Evolutionary conservation across 2,888 invertebrate species (phyloP).

Genomic region (Volucella bombylans): DNA sequence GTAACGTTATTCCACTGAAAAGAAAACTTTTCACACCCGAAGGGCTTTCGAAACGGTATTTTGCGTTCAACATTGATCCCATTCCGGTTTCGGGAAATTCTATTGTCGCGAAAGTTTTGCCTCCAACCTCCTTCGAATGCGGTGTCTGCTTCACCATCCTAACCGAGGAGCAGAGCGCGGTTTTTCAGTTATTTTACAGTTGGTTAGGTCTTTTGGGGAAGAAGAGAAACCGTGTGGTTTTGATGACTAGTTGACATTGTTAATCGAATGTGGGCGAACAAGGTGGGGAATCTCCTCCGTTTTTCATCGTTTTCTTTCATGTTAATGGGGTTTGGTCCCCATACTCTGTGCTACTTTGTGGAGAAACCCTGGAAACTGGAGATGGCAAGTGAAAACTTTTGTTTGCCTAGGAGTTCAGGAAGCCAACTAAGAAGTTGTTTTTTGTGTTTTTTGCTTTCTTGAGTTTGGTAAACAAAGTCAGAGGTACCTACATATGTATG

Average conservation of each 20-base stretch:
- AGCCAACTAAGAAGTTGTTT: conserved; percentile 22
- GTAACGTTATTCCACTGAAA: conserved; percentile 34
- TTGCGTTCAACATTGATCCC: conserved; percentile 60
- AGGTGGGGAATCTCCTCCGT: not conserved
- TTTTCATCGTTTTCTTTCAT: conserved; percentile 38
- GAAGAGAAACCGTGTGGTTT: conserved; percentile 50
- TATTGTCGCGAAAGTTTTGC: conserved; percentile 19
- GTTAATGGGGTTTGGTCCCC: not conserved
- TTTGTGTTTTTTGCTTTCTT: conserved; percentile 14
- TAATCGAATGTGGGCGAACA: conserved; percentile 56
- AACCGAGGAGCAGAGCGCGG: not conserved
- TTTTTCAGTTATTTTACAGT: conserved; percentile 66
- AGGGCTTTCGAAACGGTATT: conserved; percentile 26
- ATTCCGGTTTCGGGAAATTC: conserved; percentile 42
- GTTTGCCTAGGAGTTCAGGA: conserved; percentile 25
- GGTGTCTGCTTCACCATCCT: conserved; percentile 11
- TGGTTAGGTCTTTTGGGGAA: conserved; percentile 60
- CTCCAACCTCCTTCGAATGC: not conserved
- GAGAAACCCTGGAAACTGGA: not conserved
- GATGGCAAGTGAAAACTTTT: conserved; percentile 30
- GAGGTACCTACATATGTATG: too few species aligned
- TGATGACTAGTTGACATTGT: conserved; percentile 67
- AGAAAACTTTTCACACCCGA: conserved; percentile 52
- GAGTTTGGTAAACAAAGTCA: not conserved
- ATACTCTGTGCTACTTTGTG: not conserved